Percentiles rank a stretch among this genome's conserved stretches.
These are phyloP conservation scores for Agrotis exclamationis DNA, from an alignment of 2,888 invertebrate species.

Conservation along the genomic window DNA sequence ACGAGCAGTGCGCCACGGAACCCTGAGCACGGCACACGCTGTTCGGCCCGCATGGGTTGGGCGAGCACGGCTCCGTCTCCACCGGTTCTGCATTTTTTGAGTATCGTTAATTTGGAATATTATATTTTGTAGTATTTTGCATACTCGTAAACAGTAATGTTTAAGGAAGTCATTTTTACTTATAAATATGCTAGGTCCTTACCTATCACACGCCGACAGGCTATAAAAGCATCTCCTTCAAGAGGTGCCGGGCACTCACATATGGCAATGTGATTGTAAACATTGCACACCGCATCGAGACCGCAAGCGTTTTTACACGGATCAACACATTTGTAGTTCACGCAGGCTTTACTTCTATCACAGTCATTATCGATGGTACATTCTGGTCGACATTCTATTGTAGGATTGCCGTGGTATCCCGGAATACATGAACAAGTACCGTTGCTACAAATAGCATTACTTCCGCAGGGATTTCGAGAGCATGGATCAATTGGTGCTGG, in stretches of 20 bases:
- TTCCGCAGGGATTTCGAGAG: slow-evolving; percentile 92
- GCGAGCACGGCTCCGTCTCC: slow-evolving; percentile 91
- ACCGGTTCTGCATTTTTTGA: slow-evolving; percentile 70
- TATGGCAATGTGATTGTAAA: slow-evolving; percentile 94
- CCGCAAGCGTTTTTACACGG: slow-evolving; percentile 95
- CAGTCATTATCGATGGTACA: slow-evolving; percentile 95
- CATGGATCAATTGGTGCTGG: slow-evolving; percentile 90
- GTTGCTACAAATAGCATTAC: slow-evolving; percentile 91
- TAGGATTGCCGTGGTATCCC: slow-evolving; percentile 93
- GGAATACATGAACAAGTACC: slow-evolving; percentile 92
- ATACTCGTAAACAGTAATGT: not conserved
- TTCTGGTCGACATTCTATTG: slow-evolving; percentile 94
- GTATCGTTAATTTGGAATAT: slow-evolving; percentile 26
- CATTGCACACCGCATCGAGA: slow-evolving; percentile 93
- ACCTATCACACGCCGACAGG: slow-evolving; percentile 92
- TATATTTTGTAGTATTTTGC: slow-evolving; percentile 4
- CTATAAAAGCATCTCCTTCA: slow-evolving; percentile 95
- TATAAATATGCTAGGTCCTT: slow-evolving; percentile 21
- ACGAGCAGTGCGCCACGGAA: slow-evolving; percentile 93
- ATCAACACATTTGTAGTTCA: slow-evolving; percentile 94
- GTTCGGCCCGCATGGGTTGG: slow-evolving; percentile 94
- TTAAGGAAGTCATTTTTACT: not conserved
- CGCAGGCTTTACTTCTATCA: slow-evolving; percentile 93
- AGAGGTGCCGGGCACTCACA: slow-evolving; percentile 94
- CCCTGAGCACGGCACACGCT: slow-evolving; percentile 93